Percentiles rank a stretch among this genome's conserved stretches.
Evolutionary conservation across 2,797 vertebrate species (phyloP).

Genomic region (Takifugu rubripes): DNA sequence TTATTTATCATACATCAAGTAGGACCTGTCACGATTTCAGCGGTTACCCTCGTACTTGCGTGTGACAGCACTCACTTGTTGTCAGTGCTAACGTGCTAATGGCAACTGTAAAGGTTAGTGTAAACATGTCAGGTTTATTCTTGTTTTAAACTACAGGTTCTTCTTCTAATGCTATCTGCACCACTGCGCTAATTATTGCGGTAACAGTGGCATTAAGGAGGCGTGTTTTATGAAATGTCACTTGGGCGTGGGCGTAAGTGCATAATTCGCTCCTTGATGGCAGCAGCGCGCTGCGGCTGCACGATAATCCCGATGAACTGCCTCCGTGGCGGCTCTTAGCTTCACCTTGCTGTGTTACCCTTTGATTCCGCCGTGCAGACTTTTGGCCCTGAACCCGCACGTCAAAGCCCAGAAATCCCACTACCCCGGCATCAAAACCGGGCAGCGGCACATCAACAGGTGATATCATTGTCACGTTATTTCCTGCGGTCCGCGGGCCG

Average conservation of each 20-base stretch:
- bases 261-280: conserved; percentile 49
- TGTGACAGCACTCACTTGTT: no score
- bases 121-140: no score
- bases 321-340: conserved; percentile 34
- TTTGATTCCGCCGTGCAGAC: conserved; percentile 53
- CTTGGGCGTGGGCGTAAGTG: conserved; percentile 39
- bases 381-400: conserved; percentile 40
- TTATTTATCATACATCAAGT: no score
- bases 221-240: conserved; percentile 26
- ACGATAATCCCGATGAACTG: conserved; percentile 38
- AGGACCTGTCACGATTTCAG: no score
- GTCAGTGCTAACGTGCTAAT: no score
- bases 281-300: conserved; percentile 40
- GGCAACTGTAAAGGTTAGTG: no score
- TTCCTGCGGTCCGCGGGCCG: conserved; percentile 36
- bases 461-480: conserved; percentile 59
- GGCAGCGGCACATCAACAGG: conserved; percentile 54
- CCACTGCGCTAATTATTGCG: no score
- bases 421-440: conserved; percentile 45
- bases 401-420: conserved; percentile 42
- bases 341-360: conserved; percentile 40
- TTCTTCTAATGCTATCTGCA: no score
- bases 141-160: no score
- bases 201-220: conserved; percentile 23
- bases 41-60: no score